Evolutionary conservation across 2,888 invertebrate genomes (phyloP).

Genomic region (Stegana nigrithorax): DNA sequence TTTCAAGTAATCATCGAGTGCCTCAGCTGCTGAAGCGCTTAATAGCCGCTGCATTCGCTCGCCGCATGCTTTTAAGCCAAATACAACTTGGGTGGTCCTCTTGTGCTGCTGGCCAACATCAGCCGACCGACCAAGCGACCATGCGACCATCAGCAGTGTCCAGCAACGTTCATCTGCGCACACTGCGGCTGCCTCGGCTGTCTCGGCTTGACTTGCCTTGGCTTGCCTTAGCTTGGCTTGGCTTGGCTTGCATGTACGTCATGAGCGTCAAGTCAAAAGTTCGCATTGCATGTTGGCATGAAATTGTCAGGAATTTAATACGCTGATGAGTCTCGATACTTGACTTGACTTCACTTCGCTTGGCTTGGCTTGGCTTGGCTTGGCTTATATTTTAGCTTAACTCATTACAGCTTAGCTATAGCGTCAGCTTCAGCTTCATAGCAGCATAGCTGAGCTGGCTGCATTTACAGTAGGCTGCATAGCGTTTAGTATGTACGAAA

Average conservation of each 20-base stretch:
- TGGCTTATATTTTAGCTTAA: neutral
- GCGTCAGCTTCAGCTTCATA: slow-evolving; percentile 1
- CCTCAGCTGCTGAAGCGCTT: slow-evolving; percentile 51
- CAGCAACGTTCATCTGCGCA: slow-evolving; percentile 30
- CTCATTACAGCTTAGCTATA: slow-evolving; percentile 42
- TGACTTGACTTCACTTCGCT: neutral
- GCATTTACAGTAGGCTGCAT: too few species aligned
- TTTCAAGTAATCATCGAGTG: slow-evolving; percentile 63
- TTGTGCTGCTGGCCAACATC: slow-evolving; percentile 36
- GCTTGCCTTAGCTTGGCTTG: slow-evolving; percentile 6
- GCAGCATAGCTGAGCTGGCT: neutral
- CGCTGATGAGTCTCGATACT: neutral
- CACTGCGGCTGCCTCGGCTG: slow-evolving; percentile 15
- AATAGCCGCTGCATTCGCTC: slow-evolving; percentile 42
- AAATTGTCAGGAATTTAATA: neutral
- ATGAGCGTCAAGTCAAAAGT: slow-evolving; percentile 20
- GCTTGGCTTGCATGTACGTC: slow-evolving; percentile 16
- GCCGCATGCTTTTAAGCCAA: slow-evolving; percentile 41
- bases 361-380: neutral
- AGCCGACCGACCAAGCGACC: neutral
- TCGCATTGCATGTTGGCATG: neutral
- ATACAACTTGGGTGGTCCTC: slow-evolving; percentile 58
- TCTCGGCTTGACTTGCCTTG: slow-evolving; percentile 29
- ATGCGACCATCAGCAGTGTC: too few species aligned
- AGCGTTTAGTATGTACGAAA: too few species aligned